Conservation (phyloP, 2,113 vertebrate genomes). For the Microtus pennsylvanicus region DNA sequence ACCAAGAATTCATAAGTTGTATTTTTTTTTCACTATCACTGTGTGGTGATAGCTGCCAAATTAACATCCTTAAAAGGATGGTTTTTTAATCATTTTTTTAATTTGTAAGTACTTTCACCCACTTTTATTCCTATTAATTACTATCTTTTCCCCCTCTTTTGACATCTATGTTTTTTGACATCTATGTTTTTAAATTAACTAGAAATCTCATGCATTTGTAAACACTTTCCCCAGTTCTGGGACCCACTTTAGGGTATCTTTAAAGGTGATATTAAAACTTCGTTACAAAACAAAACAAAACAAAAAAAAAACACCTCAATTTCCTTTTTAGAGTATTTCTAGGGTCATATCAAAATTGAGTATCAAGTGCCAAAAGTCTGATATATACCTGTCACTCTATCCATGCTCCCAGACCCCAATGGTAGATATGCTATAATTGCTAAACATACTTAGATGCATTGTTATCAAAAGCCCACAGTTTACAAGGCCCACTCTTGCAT, state of each 20-base stretch:
- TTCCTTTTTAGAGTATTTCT: neutral
- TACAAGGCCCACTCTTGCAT: neutral
- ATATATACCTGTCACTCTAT: neutral
- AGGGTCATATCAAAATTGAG: constrained; percentile 7
- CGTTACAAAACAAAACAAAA: neutral
- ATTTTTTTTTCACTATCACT: neutral
- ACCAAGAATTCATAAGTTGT: neutral
- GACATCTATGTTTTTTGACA: too few species aligned
- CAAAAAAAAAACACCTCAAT: neutral
- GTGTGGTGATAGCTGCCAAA: neutral
- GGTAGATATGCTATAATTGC: neutral
- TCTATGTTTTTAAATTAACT: constrained; percentile 44
- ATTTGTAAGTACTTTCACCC: neutral
- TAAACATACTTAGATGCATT: neutral
- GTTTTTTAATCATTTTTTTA: neutral
- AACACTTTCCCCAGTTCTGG: neutral
- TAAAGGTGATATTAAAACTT: neutral
- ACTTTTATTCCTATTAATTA: neutral
- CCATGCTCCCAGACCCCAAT: neutral
- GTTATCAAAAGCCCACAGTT: neutral
- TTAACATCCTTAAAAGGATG: neutral
- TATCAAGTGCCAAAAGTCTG: neutral
- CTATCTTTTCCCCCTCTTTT: neutral
- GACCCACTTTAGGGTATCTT: neutral
- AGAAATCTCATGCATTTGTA: neutral